phyloP scores from a whole-genome alignment of 2,797 vertebrate genomes.

The Alauda arvensis region DNA sequence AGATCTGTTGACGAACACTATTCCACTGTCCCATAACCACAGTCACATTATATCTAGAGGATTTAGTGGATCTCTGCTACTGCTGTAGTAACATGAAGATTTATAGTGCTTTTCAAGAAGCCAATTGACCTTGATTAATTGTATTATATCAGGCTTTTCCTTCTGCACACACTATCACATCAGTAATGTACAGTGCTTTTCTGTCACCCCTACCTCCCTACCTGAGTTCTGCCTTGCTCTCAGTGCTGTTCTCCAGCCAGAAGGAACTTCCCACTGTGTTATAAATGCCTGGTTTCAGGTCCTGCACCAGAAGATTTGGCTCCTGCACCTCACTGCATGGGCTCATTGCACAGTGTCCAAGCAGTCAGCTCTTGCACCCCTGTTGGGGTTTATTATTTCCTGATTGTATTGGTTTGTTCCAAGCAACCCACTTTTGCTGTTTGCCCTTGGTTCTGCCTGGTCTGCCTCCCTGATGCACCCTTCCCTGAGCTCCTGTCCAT shows the following conservation, averaged over 20 bases:
- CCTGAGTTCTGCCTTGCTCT: neutral
- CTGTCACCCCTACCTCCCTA: neutral
- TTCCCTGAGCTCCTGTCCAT: too few relatives aligned
- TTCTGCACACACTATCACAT: neutral
- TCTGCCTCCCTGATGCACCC: too few relatives aligned
- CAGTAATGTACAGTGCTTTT: neutral
- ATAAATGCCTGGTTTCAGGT: neutral
- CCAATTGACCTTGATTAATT: neutral
- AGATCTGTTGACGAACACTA: neutral
- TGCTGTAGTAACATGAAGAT: neutral
- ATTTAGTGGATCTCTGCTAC: neutral
- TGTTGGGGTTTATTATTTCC: too few relatives aligned
- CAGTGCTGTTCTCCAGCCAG: neutral
- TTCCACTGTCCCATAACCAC: neutral
- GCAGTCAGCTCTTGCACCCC: neutral
- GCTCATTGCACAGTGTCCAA: accelerated
- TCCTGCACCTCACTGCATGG: neutral
- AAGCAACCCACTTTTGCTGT: too few relatives aligned
- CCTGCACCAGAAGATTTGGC: neutral
- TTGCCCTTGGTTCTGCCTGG: too few relatives aligned
- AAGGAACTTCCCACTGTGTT: neutral
- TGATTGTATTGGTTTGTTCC: too few relatives aligned
- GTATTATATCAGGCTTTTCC: neutral
- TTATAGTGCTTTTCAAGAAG: neutral
- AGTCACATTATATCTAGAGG: neutral